Base-by-base conservation (phyloP, 2,888 invertebrate species). In the Cosmia pyralina region DNA sequence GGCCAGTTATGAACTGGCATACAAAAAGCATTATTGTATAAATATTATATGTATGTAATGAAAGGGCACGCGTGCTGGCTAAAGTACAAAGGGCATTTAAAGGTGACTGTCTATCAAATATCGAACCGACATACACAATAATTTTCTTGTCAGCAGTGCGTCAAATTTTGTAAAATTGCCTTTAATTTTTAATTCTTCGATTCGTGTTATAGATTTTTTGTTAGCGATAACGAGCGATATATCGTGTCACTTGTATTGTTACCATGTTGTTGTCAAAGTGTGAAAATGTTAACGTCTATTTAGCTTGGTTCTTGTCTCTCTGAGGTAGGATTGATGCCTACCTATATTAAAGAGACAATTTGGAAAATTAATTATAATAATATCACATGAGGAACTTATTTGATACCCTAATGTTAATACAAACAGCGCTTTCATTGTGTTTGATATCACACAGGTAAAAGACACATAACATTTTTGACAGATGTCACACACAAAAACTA, bases 21-120 rank as follows among this genome's bases (percentile, higher is more conserved):
- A 85, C 85, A 85, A 79, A 85, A 78, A 87, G 82, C 79, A 88
- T 90, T 89, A 89, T 88, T 87, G 84, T 85, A 88, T 92, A 87
- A 90, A 92, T 92, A 90, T 90, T 90, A 83, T n/a, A n/a, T 28
- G 28, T 81, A 91, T 84, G 77, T 28, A 63, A 19, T 71, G 79
- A 91, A 92, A 92, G 92, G 92, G 88, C 91, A 86, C 90, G 90
- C 91, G 91, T 91, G 91, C 86, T 81, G 60, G 75, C 83, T 69
- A 48, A 34, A 70, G 75, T 69, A 87, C 87, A 88, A 90, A 91
- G 90, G 90, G 88, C 87, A 80, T 55, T 70, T 82, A 92, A 93
- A 93, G 93, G 93, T 93, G 89, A 88, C 82, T 89, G 93, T 92
- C 93, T 74, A 90, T 93, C 93, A 92, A 82, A 88, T 66, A 79